Conservation (phyloP, 2,797 vertebrate genomes). For the Buphagus erythrorhynchus region DNA sequence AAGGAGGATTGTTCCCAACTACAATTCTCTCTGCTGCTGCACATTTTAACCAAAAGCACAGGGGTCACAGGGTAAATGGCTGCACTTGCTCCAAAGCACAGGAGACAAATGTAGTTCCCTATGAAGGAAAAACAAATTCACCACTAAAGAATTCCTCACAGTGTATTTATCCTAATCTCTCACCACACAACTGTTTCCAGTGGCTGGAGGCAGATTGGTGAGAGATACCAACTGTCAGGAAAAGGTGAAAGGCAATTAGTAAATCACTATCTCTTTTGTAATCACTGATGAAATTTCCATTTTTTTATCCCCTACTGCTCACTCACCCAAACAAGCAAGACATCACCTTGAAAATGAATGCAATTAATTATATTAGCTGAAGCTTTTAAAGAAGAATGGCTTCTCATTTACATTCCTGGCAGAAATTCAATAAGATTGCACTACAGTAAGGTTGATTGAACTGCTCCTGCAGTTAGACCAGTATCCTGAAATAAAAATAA, state of each 20-base stretch:
- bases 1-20: not conserved
- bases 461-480: not conserved
- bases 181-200: not conserved
- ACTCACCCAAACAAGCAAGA: conserved; percentile 48
- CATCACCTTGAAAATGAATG: conserved; percentile 61
- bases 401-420: conserved; percentile 52
- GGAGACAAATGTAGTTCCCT: not conserved
- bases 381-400: conserved; percentile 10
- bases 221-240: conserved; percentile 31
- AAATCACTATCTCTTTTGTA: conserved; percentile 49
- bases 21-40: not conserved
- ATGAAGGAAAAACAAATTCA: not conserved
- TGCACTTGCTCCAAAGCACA: not conserved
- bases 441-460: not conserved
- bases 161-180: not conserved
- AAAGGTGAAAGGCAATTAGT: conserved; percentile 59
- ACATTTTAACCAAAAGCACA: not conserved
- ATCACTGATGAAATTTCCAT: conserved; percentile 46
- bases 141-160: not conserved
- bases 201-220: conserved; percentile 30
- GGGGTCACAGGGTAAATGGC: not conserved
- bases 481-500: not conserved
- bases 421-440: conserved; percentile 9
- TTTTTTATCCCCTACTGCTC: conserved; percentile 2
- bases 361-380: conserved; percentile 62